Evolutionary conservation across 1,140 invertebrate genomes (phyloP), one percentile per base, ranked within the genome.

Genomic region (Bilobella aurantiaca): DNA sequence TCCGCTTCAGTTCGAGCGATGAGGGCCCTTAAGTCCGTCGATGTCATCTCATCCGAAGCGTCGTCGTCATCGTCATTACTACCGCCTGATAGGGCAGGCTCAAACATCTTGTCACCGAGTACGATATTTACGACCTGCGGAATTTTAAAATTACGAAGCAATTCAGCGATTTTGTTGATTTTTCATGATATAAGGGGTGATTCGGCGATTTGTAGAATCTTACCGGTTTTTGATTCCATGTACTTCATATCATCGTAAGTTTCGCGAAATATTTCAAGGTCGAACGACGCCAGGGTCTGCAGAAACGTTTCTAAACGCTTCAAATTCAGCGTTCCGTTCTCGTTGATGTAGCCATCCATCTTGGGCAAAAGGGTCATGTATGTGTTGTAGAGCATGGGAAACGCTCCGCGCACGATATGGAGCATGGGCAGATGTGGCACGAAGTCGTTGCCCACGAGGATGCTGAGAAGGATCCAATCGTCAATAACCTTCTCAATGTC

Each of bases 361-460:
- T 83, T 85, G 1, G 91, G 92, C 69, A 98, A 79, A 27, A 94
- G 84, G 30, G 85, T 81, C 76, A 89, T 95, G 75, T 98, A 99
- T 1, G 86, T 87, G 72, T 85, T 82, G 79, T 94, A 98, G 37
- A 99, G 80, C 46, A 89, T 76, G 0, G 90, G 87, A 57, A 98
- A 75, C 32, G 92, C 91, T 74, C 92, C 91, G 74, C 90, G 87
- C 62, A 85, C 83, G 71, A 99, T 97, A 76, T 98, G 91, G 75
- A 98, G 82, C 76, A 95, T 86, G 30, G 95, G 94, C 62, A 98
- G 79, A 79, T 96, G 84, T 0, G 95, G 95, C 73, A 98, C 90
- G 78, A 98, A 98, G 79, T 98, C 95, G 78, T 98, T 98, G 49
- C 95, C 95, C 3, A 98, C 88, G 29, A 98, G 79, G 77, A 97